Percentiles rank a stretch among this genome's conserved stretches.
Conservation (phyloP, 2,113 vertebrate species). For the Mugil cephalus region DNA sequence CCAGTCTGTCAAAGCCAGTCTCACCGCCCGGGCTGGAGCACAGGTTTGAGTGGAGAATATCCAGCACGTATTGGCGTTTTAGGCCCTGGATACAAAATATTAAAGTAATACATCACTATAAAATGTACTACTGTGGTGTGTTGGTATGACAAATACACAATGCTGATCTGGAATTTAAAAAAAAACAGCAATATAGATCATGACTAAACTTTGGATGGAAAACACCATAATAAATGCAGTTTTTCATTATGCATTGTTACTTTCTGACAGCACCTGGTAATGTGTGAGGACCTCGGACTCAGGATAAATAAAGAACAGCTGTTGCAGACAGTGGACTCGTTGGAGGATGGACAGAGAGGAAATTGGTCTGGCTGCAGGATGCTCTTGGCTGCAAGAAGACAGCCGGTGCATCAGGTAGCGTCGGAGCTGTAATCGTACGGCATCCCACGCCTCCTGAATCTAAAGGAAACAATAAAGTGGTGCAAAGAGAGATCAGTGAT, state of each 20-base stretch:
- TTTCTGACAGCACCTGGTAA: slow-evolving; percentile 81
- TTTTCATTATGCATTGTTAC: neutral
- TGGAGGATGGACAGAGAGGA: slow-evolving; percentile 69
- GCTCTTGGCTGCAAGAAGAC: slow-evolving; percentile 43
- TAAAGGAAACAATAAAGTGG: slow-evolving; percentile 36
- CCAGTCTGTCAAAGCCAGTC: slow-evolving; percentile 87
- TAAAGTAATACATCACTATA: neutral
- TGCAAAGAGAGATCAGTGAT: neutral
- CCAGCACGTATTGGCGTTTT: slow-evolving; percentile 83
- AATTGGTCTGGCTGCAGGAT: neutral
- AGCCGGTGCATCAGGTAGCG: slow-evolving; percentile 88
- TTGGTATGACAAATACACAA: too few relatives aligned
- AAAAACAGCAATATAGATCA: neutral
- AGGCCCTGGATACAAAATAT: slow-evolving; percentile 83
- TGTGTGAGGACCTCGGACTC: slow-evolving; percentile 88
- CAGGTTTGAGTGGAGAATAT: slow-evolving; percentile 83
- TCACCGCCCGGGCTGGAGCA: slow-evolving; percentile 80
- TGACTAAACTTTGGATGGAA: neutral
- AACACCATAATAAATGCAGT: neutral
- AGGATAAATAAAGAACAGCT: slow-evolving; percentile 91
- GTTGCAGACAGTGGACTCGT: slow-evolving; percentile 86
- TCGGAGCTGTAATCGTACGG: slow-evolving; percentile 89
- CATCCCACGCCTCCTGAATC: slow-evolving; percentile 90
- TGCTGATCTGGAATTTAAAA: neutral
- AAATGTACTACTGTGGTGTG: too few relatives aligned